Percentiles rank a stretch among this genome's conserved stretches.
Conservation (phyloP, 2,113 vertebrate species). For the Oncorhynchus keta region DNA sequence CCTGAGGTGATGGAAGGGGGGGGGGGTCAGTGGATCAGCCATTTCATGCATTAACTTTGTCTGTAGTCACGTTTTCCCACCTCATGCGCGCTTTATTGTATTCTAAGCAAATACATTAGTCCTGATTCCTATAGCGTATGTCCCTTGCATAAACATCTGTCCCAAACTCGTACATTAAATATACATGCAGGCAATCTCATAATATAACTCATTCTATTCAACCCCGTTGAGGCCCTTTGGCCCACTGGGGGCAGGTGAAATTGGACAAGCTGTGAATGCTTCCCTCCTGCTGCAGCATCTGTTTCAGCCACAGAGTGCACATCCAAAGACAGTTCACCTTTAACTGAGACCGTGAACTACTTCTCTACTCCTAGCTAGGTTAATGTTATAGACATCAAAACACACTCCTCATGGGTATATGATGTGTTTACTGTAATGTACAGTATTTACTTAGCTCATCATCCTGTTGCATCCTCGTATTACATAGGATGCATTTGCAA, state of each 20-base stretch:
- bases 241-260: too few relatives aligned
- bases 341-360: constrained; percentile 67
- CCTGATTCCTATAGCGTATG: background rate
- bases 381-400: constrained; percentile 40
- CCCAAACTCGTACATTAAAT: background rate
- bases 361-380: constrained; percentile 40
- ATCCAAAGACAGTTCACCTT: constrained; percentile 31
- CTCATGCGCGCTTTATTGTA: constrained; percentile 50
- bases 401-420: background rate
- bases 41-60: constrained; percentile 53
- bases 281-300: constrained; percentile 32
- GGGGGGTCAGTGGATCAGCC: constrained; percentile 79
- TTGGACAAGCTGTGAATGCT: background rate
- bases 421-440: background rate
- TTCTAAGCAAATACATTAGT: background rate
- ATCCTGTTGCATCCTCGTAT: background rate
- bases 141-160: constrained; percentile 41
- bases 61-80: constrained; percentile 69
- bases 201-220: background rate
- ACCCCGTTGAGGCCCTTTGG: background rate
- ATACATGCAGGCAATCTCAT: background rate
- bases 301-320: constrained; percentile 39
- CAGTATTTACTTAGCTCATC: background rate
- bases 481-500: background rate
- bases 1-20: constrained; percentile 56